Evolutionary conservation across 2,888 invertebrate genomes (phyloP).

Genomic region (Asteroscopus sphinx): DNA sequence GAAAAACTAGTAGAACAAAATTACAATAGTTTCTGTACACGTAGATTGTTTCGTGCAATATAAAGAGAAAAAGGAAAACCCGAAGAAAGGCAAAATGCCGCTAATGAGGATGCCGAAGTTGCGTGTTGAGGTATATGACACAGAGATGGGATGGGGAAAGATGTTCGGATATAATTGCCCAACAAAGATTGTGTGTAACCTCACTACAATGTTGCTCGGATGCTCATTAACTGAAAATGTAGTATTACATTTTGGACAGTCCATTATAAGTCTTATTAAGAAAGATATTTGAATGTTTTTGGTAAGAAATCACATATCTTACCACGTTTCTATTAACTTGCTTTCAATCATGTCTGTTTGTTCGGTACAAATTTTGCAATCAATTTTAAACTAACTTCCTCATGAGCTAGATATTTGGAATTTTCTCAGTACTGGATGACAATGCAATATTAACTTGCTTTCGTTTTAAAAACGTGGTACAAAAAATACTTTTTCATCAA

Average conservation of each 20-base stretch:
- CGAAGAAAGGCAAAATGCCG: constrained; percentile 22
- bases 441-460: too few species aligned
- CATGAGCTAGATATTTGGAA: too few species aligned
- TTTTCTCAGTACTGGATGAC: too few species aligned
- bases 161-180: neutral
- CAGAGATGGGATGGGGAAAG: neutral
- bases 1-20: constrained; percentile 23
- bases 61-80: constrained; percentile 23
- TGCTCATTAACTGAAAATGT: constrained; percentile 1
- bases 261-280: neutral
- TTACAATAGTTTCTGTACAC: constrained; percentile 44
- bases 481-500: too few species aligned
- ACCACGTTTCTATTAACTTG: too few species aligned
- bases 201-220: neutral
- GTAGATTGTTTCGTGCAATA: constrained; percentile 24
- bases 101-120: constrained; percentile 45
- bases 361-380: too few species aligned
- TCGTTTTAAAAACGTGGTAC: too few species aligned
- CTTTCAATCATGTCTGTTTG: too few species aligned
- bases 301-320: too few species aligned
- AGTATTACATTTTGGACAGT: neutral
- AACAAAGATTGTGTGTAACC: neutral
- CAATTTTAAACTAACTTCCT: too few species aligned
- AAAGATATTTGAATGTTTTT: too few species aligned
- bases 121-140: constrained; percentile 17